Percentiles rank a stretch among this genome's conserved stretches.
These are phyloP conservation scores for Trissolcus brochymenae DNA, from an alignment of 2,888 invertebrate genomes.

Conservation along the genomic window DNA sequence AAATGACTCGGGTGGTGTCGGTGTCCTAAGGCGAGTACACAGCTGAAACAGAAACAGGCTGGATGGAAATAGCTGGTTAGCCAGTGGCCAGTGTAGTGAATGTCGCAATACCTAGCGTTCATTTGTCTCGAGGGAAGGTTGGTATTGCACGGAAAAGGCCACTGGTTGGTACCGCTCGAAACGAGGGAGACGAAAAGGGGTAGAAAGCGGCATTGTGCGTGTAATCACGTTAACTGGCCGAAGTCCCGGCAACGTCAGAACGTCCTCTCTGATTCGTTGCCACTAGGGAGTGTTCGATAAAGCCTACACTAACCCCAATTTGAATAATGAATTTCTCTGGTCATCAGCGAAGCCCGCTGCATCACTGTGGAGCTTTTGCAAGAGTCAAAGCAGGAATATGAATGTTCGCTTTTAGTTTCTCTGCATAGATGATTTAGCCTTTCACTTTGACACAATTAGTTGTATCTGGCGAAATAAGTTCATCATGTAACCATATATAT, in stretches of 20 bases:
- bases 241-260: slow-evolving; percentile 59
- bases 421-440: slow-evolving; percentile 52
- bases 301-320: slow-evolving; percentile 61
- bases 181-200: slow-evolving; percentile 62
- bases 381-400: slow-evolving; percentile 58
- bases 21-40: slow-evolving; percentile 65
- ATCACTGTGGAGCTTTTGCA: slow-evolving; percentile 54
- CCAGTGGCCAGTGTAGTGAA: slow-evolving; percentile 60
- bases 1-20: slow-evolving; percentile 61
- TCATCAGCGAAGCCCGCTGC: slow-evolving; percentile 56
- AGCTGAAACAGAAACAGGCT: slow-evolving; percentile 69
- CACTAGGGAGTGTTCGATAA: slow-evolving; percentile 56
- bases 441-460: slow-evolving; percentile 57
- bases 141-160: slow-evolving; percentile 58
- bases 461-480: slow-evolving; percentile 43
- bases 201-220: slow-evolving; percentile 68
- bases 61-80: slow-evolving; percentile 66
- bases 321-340: slow-evolving; percentile 63
- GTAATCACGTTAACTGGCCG: slow-evolving; percentile 70
- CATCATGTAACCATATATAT: slow-evolving; percentile 20
- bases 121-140: slow-evolving; percentile 66
- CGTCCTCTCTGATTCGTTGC: slow-evolving; percentile 59
- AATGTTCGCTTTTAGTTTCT: slow-evolving; percentile 55
- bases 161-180: slow-evolving; percentile 57
- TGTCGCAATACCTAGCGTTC: slow-evolving; percentile 63